Evolutionary conservation across 2,113 vertebrate species (phyloP), one percentile per base, ranked within the genome.

Genomic region (Peromyscus californicus): DNA sequence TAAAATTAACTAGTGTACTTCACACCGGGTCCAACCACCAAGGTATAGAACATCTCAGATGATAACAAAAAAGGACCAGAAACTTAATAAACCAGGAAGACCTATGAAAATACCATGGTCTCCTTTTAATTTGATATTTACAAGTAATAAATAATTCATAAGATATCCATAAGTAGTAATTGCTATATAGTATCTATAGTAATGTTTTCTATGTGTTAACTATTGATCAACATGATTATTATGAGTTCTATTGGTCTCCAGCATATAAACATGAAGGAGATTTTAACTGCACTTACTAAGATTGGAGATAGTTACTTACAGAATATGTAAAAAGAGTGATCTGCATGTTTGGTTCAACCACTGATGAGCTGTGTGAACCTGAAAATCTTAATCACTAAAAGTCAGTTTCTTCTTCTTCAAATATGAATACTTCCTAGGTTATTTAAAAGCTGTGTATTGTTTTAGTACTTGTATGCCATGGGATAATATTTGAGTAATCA

Each of bases 31-130:
- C 65, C 45, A 97, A 84, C 17, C 10, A 84, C 17, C 10, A 33
- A 76, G 4, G 10, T 78, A 65, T 3, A 75, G 78, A 51, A 33
- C 26, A 90, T 57, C 16, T 85, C 33, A 82, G 48, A 13, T 86
- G 70, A 93, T 67, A 96, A 89, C 45, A 91, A 48, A 82, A 83
- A 91, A 78, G 6, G 0, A 31, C 92, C 16, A 72, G 54, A 91
- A 95, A 61, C 79, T n/a, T 51, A 75, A 45, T 72, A 51, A 93
- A 1, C 13, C 26, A 82, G 16, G 2, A 57, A 42, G 11, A 65
- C 8, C 84, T 3, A 63, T 54, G 51, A 75, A 93, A 76, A 93
- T 48, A 63, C 26, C 39, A 82, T 7, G n/a, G 4, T 85, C 5
- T 22, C 85, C n/a, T 76, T 72, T 39, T 78, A 89, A 87, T 54